These are phyloP conservation scores for Chesias legatella DNA, from an alignment of 2,888 invertebrate genomes.

Conservation along the genomic window DNA sequence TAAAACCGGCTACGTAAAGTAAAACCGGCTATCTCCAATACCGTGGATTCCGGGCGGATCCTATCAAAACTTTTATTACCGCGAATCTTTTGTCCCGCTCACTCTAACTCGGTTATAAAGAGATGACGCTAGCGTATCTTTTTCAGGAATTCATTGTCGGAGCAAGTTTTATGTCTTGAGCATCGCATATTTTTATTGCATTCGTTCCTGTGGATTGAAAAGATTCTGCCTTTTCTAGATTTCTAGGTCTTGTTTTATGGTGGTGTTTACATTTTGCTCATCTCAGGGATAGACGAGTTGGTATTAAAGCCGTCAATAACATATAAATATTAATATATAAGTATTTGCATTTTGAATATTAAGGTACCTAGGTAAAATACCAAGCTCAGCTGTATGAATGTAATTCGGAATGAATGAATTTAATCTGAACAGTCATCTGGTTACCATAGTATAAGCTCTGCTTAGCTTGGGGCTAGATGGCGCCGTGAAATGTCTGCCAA, in stretches of 20 bases:
- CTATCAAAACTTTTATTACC: slow-evolving; percentile 78
- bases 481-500: too few species aligned
- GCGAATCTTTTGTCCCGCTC: slow-evolving; percentile 63
- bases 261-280: slow-evolving; percentile 19
- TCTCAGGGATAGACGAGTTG: slow-evolving; percentile 3
- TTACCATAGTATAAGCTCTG: too few species aligned
- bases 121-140: slow-evolving; percentile 65
- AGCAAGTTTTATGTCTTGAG: slow-evolving; percentile 71
- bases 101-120: slow-evolving; percentile 59
- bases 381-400: too few species aligned
- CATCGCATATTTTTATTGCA: slow-evolving; percentile 77
- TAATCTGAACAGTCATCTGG: too few species aligned
- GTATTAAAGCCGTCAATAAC: not conserved
- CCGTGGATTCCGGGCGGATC: slow-evolving; percentile 67
- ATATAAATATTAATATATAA: too few species aligned
- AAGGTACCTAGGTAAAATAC: too few species aligned
- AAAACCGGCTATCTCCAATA: slow-evolving; percentile 72
- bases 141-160: slow-evolving; percentile 79
- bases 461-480: too few species aligned
- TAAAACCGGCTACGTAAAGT: slow-evolving; percentile 61
- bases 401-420: too few species aligned
- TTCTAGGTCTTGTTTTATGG: slow-evolving; percentile 36
- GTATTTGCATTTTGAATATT: too few species aligned
- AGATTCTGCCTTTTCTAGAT: slow-evolving; percentile 42
- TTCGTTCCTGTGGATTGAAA: slow-evolving; percentile 58